These are phyloP conservation scores for Cyclophora albipunctata DNA, from an alignment of 2,888 invertebrate genomes.

Conservation along the genomic window DNA sequence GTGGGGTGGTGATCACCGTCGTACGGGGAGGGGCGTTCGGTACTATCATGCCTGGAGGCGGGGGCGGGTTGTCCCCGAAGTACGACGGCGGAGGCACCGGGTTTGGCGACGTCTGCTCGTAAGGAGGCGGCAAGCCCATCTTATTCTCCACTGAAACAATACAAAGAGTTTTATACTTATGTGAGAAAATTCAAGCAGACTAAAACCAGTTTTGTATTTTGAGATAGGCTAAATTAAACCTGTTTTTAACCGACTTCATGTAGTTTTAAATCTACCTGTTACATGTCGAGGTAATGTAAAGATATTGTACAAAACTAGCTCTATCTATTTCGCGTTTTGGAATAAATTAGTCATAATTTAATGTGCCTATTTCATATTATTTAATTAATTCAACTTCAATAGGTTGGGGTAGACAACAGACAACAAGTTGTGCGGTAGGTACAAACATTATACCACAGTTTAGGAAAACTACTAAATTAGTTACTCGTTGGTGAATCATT, in stretches of 20 bases:
- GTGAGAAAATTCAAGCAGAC: background rate
- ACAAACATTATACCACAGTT: too few species aligned
- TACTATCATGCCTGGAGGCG: conserved; percentile 42
- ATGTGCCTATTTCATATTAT: background rate
- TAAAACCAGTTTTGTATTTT: background rate
- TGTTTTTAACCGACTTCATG: background rate
- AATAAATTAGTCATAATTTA: background rate
- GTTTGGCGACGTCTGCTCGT: conserved; percentile 51
- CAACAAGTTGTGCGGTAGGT: too few species aligned
- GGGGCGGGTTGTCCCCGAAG: conserved; percentile 59
- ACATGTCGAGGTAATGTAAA: too few species aligned
- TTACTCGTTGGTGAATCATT: too few species aligned
- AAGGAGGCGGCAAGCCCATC: conserved; percentile 66
- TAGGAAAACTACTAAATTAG: too few species aligned
- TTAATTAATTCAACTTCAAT: too few species aligned
- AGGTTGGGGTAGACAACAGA: too few species aligned
- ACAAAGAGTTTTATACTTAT: too few species aligned
- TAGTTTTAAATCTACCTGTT: too few species aligned
- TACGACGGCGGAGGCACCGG: conserved; percentile 63
- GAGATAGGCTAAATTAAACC: background rate
- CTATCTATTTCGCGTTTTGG: background rate
- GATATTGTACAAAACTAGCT: background rate
- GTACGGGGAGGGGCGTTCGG: conserved; percentile 46
- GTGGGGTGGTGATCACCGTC: conserved; percentile 45
- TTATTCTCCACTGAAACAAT: conserved; percentile 66